Evolutionary conservation across 1,140 invertebrate species (phyloP).

Genomic region (Linepithema humile): DNA sequence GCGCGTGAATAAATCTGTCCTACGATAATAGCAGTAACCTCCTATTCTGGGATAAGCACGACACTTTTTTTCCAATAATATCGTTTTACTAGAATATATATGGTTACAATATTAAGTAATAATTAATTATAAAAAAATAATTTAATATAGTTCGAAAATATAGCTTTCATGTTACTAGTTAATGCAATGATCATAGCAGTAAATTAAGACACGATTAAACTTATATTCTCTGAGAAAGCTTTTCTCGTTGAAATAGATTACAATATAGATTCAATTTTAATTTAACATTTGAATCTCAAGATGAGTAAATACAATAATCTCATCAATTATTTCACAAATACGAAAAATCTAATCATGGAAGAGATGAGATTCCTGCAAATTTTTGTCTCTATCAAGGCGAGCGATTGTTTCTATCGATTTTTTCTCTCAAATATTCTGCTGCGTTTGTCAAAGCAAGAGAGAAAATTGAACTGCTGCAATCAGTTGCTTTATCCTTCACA

Average conservation of each 20-base stretch:
- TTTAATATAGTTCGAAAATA: neutral
- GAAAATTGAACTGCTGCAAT: slow-evolving; percentile 2
- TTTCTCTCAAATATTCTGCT: slow-evolving; percentile 1
- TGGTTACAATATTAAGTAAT: neutral
- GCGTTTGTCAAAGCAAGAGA: slow-evolving; percentile 28
- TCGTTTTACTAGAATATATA: neutral
- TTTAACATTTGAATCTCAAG: too few species aligned
- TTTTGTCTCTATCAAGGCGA: slow-evolving; percentile 5
- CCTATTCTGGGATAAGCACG: neutral
- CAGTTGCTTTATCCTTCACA: neutral
- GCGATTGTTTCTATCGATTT: neutral
- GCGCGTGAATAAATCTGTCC: neutral
- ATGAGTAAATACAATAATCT: slow-evolving; percentile 1
- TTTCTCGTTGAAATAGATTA: neutral
- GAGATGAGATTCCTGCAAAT: slow-evolving; percentile 11
- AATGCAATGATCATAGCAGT: neutral
- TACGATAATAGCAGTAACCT: neutral
- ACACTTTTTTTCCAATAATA: neutral
- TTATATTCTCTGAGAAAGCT: neutral
- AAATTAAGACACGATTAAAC: slow-evolving; percentile 19
- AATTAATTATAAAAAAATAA: slow-evolving; percentile 5
- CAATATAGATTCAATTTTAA: too few species aligned
- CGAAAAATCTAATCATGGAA: neutral
- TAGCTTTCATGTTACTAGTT: neutral
- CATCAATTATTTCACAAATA: slow-evolving; percentile 6